Conservation (phyloP, 2,797 vertebrate species). For the Iguana delicatissima region DNA sequence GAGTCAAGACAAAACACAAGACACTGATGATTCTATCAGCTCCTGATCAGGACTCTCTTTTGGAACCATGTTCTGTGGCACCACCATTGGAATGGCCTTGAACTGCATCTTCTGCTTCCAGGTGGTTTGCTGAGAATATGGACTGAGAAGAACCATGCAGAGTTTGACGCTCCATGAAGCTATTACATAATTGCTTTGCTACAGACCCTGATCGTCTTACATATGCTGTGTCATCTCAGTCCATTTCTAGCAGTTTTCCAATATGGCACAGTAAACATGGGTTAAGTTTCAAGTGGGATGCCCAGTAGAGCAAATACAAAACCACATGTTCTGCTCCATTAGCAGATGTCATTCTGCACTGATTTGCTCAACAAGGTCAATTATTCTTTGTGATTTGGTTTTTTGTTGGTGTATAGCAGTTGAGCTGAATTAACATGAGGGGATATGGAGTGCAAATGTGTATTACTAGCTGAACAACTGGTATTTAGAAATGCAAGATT, state of each 20-base stretch:
- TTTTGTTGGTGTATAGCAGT: not conserved
- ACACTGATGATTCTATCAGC: not conserved
- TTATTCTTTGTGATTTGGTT: not conserved
- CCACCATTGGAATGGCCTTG: not conserved
- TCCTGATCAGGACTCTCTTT: not conserved
- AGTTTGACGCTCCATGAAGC: not conserved
- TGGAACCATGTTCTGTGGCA: not conserved
- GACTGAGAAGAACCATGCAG: not conserved
- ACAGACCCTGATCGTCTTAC: not conserved
- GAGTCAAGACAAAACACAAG: not conserved
- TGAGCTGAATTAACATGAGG: not conserved
- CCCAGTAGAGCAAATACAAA: not conserved
- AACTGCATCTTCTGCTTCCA: not conserved
- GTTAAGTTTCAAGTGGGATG: not conserved
- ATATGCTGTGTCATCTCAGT: not conserved
- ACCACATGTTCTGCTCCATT: not conserved
- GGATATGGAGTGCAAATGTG: not conserved
- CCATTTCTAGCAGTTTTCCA: not conserved
- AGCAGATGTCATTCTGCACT: not conserved
- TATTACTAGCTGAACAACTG: not conserved
- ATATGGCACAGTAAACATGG: not conserved
- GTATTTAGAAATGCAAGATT: accelerated
- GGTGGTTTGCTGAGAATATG: not conserved
- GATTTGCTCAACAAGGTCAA: not conserved
- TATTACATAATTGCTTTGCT: not conserved